Base-by-base conservation (phyloP, 1,140 invertebrate genomes). In the Tyrophagus putrescentiae region DNA sequence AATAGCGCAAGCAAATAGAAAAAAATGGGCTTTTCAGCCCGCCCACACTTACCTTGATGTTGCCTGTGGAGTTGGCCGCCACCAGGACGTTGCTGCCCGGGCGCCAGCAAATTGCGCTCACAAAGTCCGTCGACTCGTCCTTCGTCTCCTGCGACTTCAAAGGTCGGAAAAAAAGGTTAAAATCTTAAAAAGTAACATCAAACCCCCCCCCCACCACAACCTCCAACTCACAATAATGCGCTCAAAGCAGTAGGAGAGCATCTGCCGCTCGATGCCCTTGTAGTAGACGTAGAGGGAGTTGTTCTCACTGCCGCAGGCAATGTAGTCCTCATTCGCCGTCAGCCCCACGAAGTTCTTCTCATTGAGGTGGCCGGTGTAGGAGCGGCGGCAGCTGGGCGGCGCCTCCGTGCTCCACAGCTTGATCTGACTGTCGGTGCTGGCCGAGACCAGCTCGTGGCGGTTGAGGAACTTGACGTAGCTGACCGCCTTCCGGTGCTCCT, bases 291-390 rank as follows among this genome's bases (percentile, higher is more conserved):
- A 95, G 1, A 96, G 73, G 1, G 89, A 82, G 73, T 95, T 95
- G 69, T 95, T 94, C 75, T 97, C 91, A 13, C 89, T 94, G 45
- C 92, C 93, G 76, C 90, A 95, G 3, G 88, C 88, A 23, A 97
- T 80, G 71, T 92, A 95, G 70, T 91, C 84, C 2, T 89, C 90
- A 74, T 95, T 87, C 0, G 89, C 93, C 0, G 90, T 88, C n/a
- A 97, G 72, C 0, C 92, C 92, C 9, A 97, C 90, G 76, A 96
- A 97, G 72, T 95, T 95, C 70, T 95, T 96, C 71, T 96, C 92
- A 72, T 97, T 97, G 1, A 84, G 79, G 73, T 97, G 91, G 1
- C 88, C 89, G n/a, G 83, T 81, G 73, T 94, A 91, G 1, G 89
- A 88, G 42, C 87, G 76, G 34, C 90, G 71, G 73, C 85, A 92